Evolutionary conservation across 2,888 invertebrate species (phyloP).

Genomic region (Perizoma flavofasciatum): DNA sequence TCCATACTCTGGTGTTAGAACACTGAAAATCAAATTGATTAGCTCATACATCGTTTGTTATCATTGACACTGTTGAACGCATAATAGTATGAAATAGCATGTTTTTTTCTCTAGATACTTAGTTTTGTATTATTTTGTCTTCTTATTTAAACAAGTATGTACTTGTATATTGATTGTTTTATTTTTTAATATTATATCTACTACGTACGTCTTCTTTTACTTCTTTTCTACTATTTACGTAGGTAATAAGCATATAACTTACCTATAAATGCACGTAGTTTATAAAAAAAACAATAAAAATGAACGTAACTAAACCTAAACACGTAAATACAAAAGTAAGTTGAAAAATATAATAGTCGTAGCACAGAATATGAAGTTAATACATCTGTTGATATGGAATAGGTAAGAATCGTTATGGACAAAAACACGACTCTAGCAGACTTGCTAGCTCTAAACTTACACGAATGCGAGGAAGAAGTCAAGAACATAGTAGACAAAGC

Average conservation of each 20-base stretch:
- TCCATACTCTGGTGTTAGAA: no score
- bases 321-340: slow-evolving; percentile 14
- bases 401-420: slow-evolving; percentile 98
- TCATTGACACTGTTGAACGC: no score
- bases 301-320: slow-evolving; percentile 3
- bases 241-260: not conserved
- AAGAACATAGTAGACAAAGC: slow-evolving; percentile 99
- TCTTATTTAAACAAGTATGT: no score
- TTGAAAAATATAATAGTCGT: not conserved
- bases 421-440: slow-evolving; percentile 96
- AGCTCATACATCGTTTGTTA: no score
- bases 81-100: no score
- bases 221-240: no score
- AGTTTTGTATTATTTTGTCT: no score
- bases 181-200: no score
- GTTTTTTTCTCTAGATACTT: no score
- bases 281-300: slow-evolving; percentile 1
- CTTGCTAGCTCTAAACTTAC: slow-evolving; percentile 94
- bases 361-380: slow-evolving; percentile 3
- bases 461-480: slow-evolving; percentile 98
- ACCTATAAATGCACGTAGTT: slow-evolving; percentile 13
- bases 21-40: no score
- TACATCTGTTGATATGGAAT: slow-evolving; percentile 28
- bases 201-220: no score
- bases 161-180: no score